A percentile compares a stretch with the other conserved stretches of the same genome.
Conservation (phyloP, 2,113 vertebrate species). For the Mormyrus iriodes region DNA sequence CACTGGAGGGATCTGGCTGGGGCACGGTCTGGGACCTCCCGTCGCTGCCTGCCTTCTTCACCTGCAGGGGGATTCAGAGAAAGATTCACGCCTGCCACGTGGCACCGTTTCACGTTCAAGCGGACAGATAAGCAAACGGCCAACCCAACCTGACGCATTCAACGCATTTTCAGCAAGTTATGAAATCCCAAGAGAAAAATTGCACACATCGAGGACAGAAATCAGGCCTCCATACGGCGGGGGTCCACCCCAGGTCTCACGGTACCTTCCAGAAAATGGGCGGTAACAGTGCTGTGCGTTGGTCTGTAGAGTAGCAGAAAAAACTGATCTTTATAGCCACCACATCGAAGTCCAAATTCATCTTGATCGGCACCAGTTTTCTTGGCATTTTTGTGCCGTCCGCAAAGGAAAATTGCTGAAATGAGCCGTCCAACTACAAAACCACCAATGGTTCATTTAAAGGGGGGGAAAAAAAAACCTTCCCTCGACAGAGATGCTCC, state of each 20-base stretch:
- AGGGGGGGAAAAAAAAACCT: neutral
- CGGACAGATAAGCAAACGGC: neutral
- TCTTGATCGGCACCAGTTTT: neutral
- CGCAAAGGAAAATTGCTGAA: neutral
- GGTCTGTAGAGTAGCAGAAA: neutral
- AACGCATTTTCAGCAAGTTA: neutral
- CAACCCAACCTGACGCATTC: neutral
- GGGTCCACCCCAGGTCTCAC: neutral
- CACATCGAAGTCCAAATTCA: neutral
- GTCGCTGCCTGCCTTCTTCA: constrained; percentile 32
- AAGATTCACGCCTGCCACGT: neutral
- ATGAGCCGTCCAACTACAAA: neutral
- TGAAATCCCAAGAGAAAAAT: neutral
- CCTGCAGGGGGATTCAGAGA: neutral
- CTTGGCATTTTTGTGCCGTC: neutral
- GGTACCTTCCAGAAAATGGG: constrained; percentile 9
- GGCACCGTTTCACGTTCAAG: neutral
- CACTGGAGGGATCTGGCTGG: constrained; percentile 40
- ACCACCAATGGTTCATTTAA: neutral
- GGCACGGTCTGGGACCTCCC: constrained; percentile 29
- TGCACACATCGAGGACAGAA: neutral
- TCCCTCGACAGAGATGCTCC: neutral
- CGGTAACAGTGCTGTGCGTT: neutral
- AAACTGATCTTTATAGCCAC: constrained; percentile 5
- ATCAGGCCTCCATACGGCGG: neutral